A percentile compares a stretch with the other conserved stretches of the same genome.
Conservation (phyloP, 2,797 vertebrate genomes). For the Nannoperca australis region DNA sequence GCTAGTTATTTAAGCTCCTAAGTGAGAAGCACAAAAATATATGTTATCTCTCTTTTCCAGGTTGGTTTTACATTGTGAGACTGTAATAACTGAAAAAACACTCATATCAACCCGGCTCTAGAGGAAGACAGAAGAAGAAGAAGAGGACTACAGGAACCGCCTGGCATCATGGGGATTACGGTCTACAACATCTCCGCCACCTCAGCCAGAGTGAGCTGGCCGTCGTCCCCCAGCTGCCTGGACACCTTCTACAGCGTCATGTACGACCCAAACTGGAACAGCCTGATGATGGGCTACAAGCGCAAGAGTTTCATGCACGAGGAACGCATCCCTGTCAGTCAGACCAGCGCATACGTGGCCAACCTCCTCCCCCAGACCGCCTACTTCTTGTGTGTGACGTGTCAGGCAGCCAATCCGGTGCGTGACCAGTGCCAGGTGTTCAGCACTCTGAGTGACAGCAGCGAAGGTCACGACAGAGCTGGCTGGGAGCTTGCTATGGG, state of each 20-base stretch:
- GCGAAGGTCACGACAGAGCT: constrained; percentile 66
- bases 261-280: constrained; percentile 93
- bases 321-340: constrained; percentile 89
- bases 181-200: constrained; percentile 89
- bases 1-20: not conserved
- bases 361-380: constrained; percentile 90
- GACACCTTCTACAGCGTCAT: constrained; percentile 94
- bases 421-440: constrained; percentile 91
- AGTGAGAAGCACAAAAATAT: not conserved
- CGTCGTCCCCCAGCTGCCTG: constrained; percentile 80
- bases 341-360: constrained; percentile 85
- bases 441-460: constrained; percentile 83
- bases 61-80: not conserved
- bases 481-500: constrained; percentile 89
- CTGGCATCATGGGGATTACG: constrained; percentile 82
- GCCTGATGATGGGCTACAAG: constrained; percentile 86
- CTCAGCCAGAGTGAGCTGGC: constrained; percentile 89
- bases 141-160: not conserved
- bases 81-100: constrained; percentile 1
- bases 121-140: not conserved
- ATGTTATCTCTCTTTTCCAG: constrained; percentile 25
- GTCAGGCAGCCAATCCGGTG: constrained; percentile 89
- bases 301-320: constrained; percentile 90
- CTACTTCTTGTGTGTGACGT: constrained; percentile 91
- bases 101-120: not conserved